These are phyloP conservation scores for Fukomys damarensis DNA, from an alignment of 2,113 vertebrate species.

Conservation along the genomic window DNA sequence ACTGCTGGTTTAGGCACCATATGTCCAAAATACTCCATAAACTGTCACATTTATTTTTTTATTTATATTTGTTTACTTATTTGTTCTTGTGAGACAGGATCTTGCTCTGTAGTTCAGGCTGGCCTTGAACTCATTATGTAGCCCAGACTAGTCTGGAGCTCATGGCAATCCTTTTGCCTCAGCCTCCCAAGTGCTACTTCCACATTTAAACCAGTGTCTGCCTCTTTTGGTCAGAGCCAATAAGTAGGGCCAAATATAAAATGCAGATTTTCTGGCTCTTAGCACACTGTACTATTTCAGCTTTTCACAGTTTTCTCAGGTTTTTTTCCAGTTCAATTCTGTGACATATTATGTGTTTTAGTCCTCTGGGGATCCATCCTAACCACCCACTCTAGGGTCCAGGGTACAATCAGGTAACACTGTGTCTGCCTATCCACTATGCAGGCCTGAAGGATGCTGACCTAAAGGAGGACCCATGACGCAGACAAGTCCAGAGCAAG, in stretches of 20 bases:
- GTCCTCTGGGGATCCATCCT: not conserved
- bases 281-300: not conserved
- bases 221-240: not conserved
- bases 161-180: not conserved
- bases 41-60: slow-evolving; percentile 93
- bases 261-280: not conserved
- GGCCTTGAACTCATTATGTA: not conserved
- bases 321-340: not conserved
- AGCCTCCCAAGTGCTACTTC: not conserved
- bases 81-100: not conserved
- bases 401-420: not conserved
- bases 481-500: not conserved
- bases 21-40: slow-evolving; percentile 97
- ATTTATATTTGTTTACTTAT: not conserved
- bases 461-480: not conserved
- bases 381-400: not conserved
- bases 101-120: not conserved
- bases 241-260: not conserved
- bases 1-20: slow-evolving; percentile 92
- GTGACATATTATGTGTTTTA: not conserved
- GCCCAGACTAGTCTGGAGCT: not conserved
- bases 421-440: not conserved
- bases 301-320: not conserved
- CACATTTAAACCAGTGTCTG: slow-evolving; percentile 91
- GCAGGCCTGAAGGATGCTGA: not conserved